Evolutionary conservation across 64 coral and sea anemone genomes (phyloP).

Genomic region (Trachythela sp.): DNA sequence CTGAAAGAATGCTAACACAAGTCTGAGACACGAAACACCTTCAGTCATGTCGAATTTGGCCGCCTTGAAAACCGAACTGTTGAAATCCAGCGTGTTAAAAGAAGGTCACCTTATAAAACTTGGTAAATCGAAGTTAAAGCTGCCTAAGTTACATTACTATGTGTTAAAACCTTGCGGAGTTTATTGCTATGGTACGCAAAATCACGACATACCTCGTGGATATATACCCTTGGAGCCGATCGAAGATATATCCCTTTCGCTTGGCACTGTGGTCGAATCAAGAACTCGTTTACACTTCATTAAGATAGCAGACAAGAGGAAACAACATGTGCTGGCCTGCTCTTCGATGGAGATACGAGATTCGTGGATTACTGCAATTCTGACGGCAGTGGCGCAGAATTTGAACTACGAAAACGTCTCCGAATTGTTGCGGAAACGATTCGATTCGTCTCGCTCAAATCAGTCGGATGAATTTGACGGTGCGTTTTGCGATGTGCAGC

Average conservation of each 20-base stretch:
- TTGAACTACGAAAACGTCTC: neutral
- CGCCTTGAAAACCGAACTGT: neutral
- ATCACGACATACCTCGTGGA: neutral
- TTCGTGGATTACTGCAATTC: slow-evolving; percentile 13
- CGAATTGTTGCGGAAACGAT: neutral
- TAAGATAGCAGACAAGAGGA: neutral
- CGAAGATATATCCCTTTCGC: neutral
- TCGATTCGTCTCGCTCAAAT: neutral
- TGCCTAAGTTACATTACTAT: slow-evolving; percentile 6
- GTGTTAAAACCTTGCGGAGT: neutral
- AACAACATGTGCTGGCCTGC: neutral
- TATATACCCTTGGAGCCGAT: neutral
- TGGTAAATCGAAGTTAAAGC: neutral
- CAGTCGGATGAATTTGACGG: neutral
- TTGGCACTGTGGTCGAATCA: neutral
- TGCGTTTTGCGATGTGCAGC: slow-evolving; percentile 3
- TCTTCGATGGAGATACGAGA: neutral
- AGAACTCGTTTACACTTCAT: neutral
- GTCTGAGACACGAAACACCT: neutral
- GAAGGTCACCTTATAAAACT: slow-evolving; percentile 11
- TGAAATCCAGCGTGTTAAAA: neutral
- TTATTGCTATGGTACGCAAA: neutral
- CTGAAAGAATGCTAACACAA: too few species aligned
- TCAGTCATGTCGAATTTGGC: neutral
- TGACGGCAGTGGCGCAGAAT: neutral